Evolutionary conservation across 2,888 invertebrate species (phyloP).

Genomic region (Ochropleura leucogaster): DNA sequence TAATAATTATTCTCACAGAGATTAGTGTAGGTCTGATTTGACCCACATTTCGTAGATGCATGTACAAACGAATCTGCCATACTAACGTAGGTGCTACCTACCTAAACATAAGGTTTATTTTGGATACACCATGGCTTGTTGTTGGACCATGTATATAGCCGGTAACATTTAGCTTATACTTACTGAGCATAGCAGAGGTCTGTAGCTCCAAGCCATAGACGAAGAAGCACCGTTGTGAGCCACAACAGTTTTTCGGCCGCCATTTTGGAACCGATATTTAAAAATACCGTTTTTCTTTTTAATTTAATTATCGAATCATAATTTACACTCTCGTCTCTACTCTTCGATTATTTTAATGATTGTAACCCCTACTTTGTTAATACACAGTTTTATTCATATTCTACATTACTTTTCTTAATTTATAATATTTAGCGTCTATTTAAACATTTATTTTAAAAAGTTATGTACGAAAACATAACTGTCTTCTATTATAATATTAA

Average conservation of each 20-base stretch:
- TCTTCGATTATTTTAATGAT: constrained; percentile 6
- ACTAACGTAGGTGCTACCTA: neutral
- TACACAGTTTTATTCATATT: neutral
- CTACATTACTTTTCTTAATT: constrained; percentile 38
- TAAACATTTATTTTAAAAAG: constrained; percentile 43
- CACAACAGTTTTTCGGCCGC: constrained; percentile 82
- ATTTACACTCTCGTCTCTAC: neutral
- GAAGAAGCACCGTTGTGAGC: constrained; percentile 81
- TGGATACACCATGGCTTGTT: neutral
- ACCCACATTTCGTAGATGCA: too few species aligned
- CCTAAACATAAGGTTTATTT: neutral
- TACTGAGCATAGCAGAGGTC: constrained; percentile 89
- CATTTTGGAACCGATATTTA: constrained; percentile 71
- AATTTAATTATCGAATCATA: constrained; percentile 11
- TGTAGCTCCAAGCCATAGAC: constrained; percentile 85
- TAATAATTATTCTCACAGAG: too few species aligned
- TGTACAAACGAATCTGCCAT: too few species aligned
- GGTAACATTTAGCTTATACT: constrained; percentile 67
- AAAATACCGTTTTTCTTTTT: constrained; percentile 22
- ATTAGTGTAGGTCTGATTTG: too few species aligned
- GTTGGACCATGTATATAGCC: neutral
- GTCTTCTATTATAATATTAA: neutral
- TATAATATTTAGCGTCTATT: neutral
- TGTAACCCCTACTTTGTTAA: neutral
- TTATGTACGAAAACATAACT: constrained; percentile 51